phyloP scores from a whole-genome alignment of 1,140 invertebrate genomes.

The Drosophila pallidifrons region DNA sequence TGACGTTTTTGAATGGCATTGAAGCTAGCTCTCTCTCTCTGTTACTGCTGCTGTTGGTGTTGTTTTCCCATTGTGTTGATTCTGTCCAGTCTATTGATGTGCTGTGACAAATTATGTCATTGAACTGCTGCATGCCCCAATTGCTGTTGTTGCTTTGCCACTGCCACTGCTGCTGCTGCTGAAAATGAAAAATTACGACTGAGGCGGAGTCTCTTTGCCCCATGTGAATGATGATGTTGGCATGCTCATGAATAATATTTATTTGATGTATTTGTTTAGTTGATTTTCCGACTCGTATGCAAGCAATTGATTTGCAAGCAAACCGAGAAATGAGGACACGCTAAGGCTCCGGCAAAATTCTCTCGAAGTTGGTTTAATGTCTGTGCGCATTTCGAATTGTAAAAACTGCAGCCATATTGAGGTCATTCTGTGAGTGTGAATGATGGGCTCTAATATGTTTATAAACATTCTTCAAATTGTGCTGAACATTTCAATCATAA shows the following conservation, averaged over 20 bases:
- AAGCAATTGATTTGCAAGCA: constrained; percentile 47
- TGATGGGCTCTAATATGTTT: constrained; percentile 2
- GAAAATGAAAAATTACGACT: constrained; percentile 72
- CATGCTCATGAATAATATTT: constrained; percentile 70
- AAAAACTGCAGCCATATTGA: neutral
- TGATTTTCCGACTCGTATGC: constrained; percentile 51
- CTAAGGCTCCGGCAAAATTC: constrained; percentile 4
- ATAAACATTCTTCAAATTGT: neutral
- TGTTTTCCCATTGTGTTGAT: constrained; percentile 59
- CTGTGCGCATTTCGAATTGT: neutral
- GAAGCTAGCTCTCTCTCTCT: constrained; percentile 40
- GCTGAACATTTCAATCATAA: neutral
- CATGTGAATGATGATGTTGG: constrained; percentile 54
- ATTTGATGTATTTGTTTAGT: constrained; percentile 71
- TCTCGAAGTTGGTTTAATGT: neutral
- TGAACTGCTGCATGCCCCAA: constrained; percentile 63
- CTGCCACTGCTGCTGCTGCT: constrained; percentile 9
- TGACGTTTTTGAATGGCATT: constrained; percentile 63
- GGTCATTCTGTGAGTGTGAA: neutral
- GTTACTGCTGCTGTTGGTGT: constrained; percentile 36
- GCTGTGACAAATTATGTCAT: constrained; percentile 81
- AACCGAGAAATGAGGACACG: constrained; percentile 26
- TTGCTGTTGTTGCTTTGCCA: constrained; percentile 28
- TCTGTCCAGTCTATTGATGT: constrained; percentile 72
- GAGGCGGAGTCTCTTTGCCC: neutral